Base-by-base conservation (phyloP, 2,113 vertebrate genomes). In the Lasiurus borealis region DNA sequence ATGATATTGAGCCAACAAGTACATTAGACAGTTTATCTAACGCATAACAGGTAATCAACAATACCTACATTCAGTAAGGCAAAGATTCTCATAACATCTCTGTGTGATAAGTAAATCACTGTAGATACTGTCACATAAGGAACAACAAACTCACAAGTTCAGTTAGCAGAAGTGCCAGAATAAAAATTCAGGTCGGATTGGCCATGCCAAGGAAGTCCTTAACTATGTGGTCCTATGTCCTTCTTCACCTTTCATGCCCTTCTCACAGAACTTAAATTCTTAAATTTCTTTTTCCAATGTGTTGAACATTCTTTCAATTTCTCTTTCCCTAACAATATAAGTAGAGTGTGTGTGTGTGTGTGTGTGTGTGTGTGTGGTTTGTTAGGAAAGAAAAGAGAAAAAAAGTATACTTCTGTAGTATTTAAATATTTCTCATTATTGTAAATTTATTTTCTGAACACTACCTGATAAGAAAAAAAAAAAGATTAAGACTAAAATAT, bases 361-460 rank as follows among this genome's bases (percentile, higher is more conserved):
- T 59, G 57, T 59, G 57, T 59, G 57, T 59, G 5, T 11, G 59
- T 62, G 59, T 11, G 59, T 5, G 5, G 1, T 68, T 48, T 82
- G 27, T 27, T 57, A 73, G 78, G 18, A 13, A 57, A 72, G n/a
- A 54, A 85, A 95, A 34, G 12, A 50, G 5, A 50, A 73, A n/a
- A 87, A 87, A 75, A 25, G 16, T 8, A 90, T 91, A 57, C 14
- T 13, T 81, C 25, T 5, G 19, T 75, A 23, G 6, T 87, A 14
- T 52, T 68, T 91, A 27, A 95, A 54, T 81, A 76, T 82, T 85
- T 89, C 3, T 46, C 6, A 84, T 52, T 64, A 64, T 31, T 81
- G 77, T 31, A 50, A 76, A n/a, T 72, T 31, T 87, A 72, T 73
- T 85, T 95, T 80, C 57, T 25, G 44, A 86, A 75, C 81, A 52